A percentile compares a stretch with the other conserved stretches of the same genome.
These are phyloP conservation scores for Drosophila lacteicornis DNA, from an alignment of 1,140 invertebrate genomes.

Conservation along the genomic window DNA sequence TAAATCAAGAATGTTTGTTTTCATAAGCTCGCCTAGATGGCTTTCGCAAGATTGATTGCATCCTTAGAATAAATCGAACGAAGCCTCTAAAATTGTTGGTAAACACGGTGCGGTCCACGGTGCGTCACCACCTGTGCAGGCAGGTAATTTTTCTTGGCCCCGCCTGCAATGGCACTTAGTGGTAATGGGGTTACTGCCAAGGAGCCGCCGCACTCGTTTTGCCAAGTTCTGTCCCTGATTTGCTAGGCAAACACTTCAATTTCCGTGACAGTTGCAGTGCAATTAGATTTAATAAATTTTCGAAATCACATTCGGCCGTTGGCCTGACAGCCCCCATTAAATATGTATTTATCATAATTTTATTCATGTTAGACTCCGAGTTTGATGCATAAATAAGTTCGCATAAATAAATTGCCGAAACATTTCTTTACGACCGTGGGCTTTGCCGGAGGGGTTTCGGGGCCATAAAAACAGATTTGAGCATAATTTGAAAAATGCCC, in stretches of 20 bases:
- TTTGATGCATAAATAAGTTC: constrained; percentile 28
- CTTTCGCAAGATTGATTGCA: constrained; percentile 7
- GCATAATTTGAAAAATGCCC: constrained; percentile 58
- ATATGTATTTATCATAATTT: constrained; percentile 71
- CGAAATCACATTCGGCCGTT: constrained; percentile 19
- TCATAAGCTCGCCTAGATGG: constrained; percentile 4
- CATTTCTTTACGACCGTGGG: constrained; percentile 49
- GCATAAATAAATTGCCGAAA: constrained; percentile 65
- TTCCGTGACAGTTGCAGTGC: constrained; percentile 56
- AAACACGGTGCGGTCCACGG: constrained; percentile 16
- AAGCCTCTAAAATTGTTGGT: background rate
- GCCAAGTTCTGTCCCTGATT: constrained; percentile 33
- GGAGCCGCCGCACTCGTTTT: constrained; percentile 45
- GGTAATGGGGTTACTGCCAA: constrained; percentile 65
- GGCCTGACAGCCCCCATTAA: constrained; percentile 40
- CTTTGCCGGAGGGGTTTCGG: constrained; percentile 15
- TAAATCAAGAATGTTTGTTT: constrained; percentile 13
- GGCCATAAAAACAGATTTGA: constrained; percentile 70
- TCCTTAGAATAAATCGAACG: background rate
- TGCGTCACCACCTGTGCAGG: constrained; percentile 14
- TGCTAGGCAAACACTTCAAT: constrained; percentile 60
- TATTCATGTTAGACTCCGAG: constrained; percentile 33
- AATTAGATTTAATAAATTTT: constrained; percentile 70
- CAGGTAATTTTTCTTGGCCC: constrained; percentile 49
- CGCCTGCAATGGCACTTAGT: constrained; percentile 58